Conservation (phyloP, 2,888 invertebrate genomes). For the Epsilonema sp. region DNA sequence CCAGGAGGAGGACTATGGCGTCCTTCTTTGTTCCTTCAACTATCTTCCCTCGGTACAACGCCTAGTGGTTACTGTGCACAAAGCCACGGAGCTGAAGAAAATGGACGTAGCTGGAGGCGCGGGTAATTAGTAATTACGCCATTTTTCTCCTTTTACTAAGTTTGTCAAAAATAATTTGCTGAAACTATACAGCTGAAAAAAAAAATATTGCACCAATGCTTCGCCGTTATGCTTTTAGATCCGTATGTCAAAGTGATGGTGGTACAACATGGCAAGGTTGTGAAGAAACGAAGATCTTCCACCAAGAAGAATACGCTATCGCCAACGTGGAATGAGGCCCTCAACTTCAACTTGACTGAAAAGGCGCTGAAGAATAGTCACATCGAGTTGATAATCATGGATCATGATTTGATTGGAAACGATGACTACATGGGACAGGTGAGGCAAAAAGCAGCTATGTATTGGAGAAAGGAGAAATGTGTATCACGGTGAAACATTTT, state of each 20-base stretch:
- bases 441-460: too few relatives aligned
- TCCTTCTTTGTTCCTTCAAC: constrained; percentile 38
- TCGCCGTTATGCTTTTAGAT: too few relatives aligned
- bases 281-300: constrained; percentile 39
- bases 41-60: constrained; percentile 40
- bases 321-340: constrained; percentile 39
- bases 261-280: constrained; percentile 32
- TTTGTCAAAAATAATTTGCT: too few relatives aligned
- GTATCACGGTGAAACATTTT: too few relatives aligned
- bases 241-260: constrained; percentile 38
- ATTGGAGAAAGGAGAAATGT: too few relatives aligned
- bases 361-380: constrained; percentile 37
- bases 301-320: constrained; percentile 35
- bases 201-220: too few relatives aligned
- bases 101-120: constrained; percentile 25
- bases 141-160: too few relatives aligned
- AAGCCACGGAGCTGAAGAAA: constrained; percentile 36
- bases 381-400: not conserved
- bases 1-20: constrained; percentile 34
- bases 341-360: constrained; percentile 37
- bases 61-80: constrained; percentile 40
- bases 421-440: constrained; percentile 4
- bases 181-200: too few relatives aligned
- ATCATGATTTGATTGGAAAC: constrained; percentile 3
- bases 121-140: too few relatives aligned